Percentiles rank a stretch among this genome's conserved stretches.
Conservation (phyloP, 2,113 vertebrate genomes). For the Oncorhynchus tshawytscha region DNA sequence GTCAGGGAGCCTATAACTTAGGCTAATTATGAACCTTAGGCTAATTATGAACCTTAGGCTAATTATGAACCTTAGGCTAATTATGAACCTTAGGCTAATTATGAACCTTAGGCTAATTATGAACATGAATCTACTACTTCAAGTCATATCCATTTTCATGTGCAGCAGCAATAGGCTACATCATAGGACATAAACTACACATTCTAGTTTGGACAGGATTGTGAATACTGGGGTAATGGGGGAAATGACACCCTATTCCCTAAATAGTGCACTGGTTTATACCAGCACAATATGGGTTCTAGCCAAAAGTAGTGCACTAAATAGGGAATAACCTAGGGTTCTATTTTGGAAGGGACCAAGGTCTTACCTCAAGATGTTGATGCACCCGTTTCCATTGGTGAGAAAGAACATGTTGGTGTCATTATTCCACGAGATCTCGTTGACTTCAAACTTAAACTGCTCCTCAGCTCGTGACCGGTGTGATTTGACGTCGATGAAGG, state of each 20-base stretch:
- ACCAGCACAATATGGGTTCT: too few species aligned
- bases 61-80: too few species aligned
- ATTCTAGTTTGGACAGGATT: not conserved
- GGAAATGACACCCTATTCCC: too few species aligned
- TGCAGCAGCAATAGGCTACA: too few species aligned
- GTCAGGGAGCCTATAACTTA: not conserved
- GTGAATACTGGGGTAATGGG: too few species aligned
- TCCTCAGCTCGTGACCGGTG: constrained; percentile 94
- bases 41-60: too few species aligned
- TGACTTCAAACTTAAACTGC: constrained; percentile 98
- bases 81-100: too few species aligned
- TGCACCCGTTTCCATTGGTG: constrained; percentile 96
- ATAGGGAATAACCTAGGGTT: too few species aligned
- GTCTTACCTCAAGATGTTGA: constrained; percentile 92
- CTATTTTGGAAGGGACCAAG: too few species aligned
- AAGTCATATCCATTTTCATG: not conserved
- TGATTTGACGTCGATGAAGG: constrained; percentile 95
- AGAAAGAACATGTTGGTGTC: constrained; percentile 99
- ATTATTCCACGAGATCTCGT: constrained; percentile 99
- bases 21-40: too few species aligned
- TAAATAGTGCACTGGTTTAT: too few species aligned
- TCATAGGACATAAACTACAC: not conserved
- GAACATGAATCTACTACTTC: not conserved
- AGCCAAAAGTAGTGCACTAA: too few species aligned
- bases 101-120: not conserved